Evolutionary conservation across 2,888 invertebrate species (phyloP).

Genomic region (Hyposoter didymator): DNA sequence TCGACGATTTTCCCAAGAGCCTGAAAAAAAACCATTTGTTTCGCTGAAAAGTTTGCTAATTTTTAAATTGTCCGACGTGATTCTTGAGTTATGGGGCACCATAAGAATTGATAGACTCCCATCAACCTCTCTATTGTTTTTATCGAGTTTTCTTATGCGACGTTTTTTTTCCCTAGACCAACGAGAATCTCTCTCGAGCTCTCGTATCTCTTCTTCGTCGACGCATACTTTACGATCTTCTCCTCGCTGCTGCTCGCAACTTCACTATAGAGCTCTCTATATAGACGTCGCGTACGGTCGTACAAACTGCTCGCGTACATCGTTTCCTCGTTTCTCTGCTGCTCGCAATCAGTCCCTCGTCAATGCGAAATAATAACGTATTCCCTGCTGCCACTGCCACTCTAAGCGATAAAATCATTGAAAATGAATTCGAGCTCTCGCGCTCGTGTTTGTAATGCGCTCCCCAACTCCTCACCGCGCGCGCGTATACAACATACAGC

Average conservation of each 20-base stretch:
- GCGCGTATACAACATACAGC: slow-evolving; percentile 12
- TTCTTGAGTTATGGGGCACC: slow-evolving; percentile 3
- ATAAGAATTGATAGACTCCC: slow-evolving; percentile 16
- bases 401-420: slow-evolving; percentile 67
- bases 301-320: neutral
- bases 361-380: slow-evolving; percentile 67
- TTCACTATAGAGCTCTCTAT: slow-evolving; percentile 8
- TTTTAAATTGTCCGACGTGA: neutral
- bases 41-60: neutral
- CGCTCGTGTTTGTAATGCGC: slow-evolving; percentile 61
- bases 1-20: too few species aligned
- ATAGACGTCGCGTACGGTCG: slow-evolving; percentile 19
- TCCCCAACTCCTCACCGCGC: neutral
- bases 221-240: slow-evolving; percentile 61
- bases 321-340: slow-evolving; percentile 37
- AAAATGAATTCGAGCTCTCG: slow-evolving; percentile 68
- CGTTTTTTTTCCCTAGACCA: slow-evolving; percentile 5
- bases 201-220: slow-evolving; percentile 39
- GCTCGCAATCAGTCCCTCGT: slow-evolving; percentile 63
- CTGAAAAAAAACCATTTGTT: too few species aligned
- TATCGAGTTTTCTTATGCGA: slow-evolving; percentile 12
- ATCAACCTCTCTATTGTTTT: slow-evolving; percentile 51
- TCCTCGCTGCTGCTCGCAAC: slow-evolving; percentile 28
- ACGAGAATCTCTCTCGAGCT: slow-evolving; percentile 49
- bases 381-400: slow-evolving; percentile 49